A percentile compares a stretch with the other conserved stretches of the same genome.
Evolutionary conservation across 2,888 invertebrate species (phyloP).

Genomic region (Coleophora deauratella): DNA sequence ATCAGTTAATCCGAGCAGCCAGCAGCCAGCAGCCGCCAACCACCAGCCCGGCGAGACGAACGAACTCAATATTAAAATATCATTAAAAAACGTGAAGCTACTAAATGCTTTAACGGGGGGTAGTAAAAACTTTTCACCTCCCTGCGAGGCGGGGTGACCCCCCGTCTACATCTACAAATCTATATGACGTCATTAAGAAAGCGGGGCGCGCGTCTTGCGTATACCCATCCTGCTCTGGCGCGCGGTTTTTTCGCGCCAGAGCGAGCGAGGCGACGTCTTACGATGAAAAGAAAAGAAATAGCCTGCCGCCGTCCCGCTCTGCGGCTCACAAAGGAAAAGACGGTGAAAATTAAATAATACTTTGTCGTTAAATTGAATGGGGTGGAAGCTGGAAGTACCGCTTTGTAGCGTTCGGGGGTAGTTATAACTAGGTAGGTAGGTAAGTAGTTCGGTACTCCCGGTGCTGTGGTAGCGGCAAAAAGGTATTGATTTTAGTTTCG

Average conservation of each 20-base stretch:
- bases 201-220: slow-evolving; percentile 56
- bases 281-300: slow-evolving; percentile 38
- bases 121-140: slow-evolving; percentile 54
- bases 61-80: slow-evolving; percentile 4
- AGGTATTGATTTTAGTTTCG: slow-evolving; percentile 67
- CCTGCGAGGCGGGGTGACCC: slow-evolving; percentile 30
- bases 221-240: slow-evolving; percentile 46
- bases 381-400: slow-evolving; percentile 26
- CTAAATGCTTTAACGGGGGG: slow-evolving; percentile 50
- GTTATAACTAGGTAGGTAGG: no score
- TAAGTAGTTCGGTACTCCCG: no score
- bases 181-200: slow-evolving; percentile 72
- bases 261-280: slow-evolving; percentile 47
- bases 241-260: slow-evolving; percentile 30
- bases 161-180: slow-evolving; percentile 63
- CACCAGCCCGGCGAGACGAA: no score
- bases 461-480: slow-evolving; percentile 65
- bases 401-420: slow-evolving; percentile 24
- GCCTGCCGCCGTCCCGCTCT: slow-evolving; percentile 39
- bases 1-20: no score
- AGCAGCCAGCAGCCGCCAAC: no score
- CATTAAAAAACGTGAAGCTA: slow-evolving; percentile 24
- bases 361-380: slow-evolving; percentile 70
- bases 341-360: slow-evolving; percentile 72
- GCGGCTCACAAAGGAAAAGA: slow-evolving; percentile 70